phyloP scores from a whole-genome alignment of 1,140 invertebrate genomes.

The Pogonomyrmex barbatus region DNA sequence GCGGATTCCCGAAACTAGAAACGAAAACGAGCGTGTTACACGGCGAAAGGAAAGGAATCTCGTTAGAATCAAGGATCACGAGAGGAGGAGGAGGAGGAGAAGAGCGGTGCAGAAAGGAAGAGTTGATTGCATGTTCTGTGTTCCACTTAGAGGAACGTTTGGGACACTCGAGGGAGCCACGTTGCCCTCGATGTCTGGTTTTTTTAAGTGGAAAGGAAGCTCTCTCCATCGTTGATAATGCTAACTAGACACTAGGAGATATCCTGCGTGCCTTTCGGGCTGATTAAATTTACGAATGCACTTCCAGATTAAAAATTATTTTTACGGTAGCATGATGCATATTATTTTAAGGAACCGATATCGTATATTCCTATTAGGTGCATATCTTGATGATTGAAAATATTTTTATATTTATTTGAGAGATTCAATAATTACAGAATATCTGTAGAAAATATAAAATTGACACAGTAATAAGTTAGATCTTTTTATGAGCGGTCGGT shows the following conservation, averaged over 20 bases:
- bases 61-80: conserved; percentile 50
- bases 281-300: conserved; percentile 53
- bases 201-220: conserved; percentile 35
- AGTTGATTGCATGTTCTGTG: not conserved
- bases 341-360: not conserved
- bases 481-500: conserved; percentile 1
- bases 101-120: not conserved
- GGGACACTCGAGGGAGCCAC: conserved; percentile 18
- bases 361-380: not conserved
- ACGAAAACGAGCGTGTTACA: conserved; percentile 61
- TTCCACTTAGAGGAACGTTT: conserved; percentile 7
- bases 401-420: conserved; percentile 19
- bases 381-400: not conserved
- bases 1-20: conserved; percentile 77
- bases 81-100: not conserved
- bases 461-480: not conserved
- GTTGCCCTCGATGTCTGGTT: conserved; percentile 6
- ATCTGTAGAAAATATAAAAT: conserved; percentile 35
- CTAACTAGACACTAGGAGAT: conserved; percentile 66
- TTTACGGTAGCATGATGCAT: not conserved
- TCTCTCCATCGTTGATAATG: conserved; percentile 64
- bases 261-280: not conserved
- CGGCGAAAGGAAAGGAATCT: conserved; percentile 25
- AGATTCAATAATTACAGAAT: not conserved
- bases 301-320: conserved; percentile 2